Percentiles rank a stretch among this genome's conserved stretches.
Evolutionary conservation across 2,888 invertebrate species (phyloP).

Genomic region (Polia nebulosa): DNA sequence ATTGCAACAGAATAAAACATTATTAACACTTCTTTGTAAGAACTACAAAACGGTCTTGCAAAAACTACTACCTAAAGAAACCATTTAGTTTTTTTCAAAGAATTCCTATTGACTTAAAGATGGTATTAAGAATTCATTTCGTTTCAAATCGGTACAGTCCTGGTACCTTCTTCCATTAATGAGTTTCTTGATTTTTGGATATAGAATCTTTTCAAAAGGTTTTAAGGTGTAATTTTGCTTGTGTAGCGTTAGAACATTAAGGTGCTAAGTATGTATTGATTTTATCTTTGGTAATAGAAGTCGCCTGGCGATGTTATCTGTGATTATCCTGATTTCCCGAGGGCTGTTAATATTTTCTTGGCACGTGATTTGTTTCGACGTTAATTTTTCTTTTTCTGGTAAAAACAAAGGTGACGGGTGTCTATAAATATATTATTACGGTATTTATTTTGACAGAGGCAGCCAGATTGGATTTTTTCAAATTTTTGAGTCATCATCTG

Average conservation of each 20-base stretch:
- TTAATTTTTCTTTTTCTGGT: neutral
- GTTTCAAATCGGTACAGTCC: constrained; percentile 50
- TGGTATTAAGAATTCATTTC: constrained; percentile 59
- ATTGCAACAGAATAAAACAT: constrained; percentile 21
- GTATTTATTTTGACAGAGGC: too few species aligned
- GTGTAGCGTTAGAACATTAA: constrained; percentile 25
- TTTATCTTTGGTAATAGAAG: constrained; percentile 57
- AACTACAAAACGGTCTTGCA: constrained; percentile 30
- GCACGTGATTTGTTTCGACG: constrained; percentile 22
- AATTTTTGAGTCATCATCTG: too few species aligned
- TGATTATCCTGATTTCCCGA: constrained; percentile 59
- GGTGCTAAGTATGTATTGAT: constrained; percentile 62
- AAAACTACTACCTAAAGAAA: constrained; percentile 34
- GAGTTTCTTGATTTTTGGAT: constrained; percentile 32
- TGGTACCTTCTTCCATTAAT: constrained; percentile 38
- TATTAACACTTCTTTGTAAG: constrained; percentile 7
- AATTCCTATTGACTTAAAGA: constrained; percentile 49
- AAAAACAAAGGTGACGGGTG: neutral
- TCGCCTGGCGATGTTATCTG: constrained; percentile 31
- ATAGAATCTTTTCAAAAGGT: neutral
- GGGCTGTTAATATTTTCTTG: constrained; percentile 39
- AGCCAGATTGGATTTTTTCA: too few species aligned
- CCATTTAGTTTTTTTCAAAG: constrained; percentile 53
- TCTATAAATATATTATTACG: neutral
- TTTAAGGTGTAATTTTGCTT: constrained; percentile 25